Evolutionary conservation across 1,140 invertebrate genomes (phyloP).

Genomic region (Babylonia areolata): DNA sequence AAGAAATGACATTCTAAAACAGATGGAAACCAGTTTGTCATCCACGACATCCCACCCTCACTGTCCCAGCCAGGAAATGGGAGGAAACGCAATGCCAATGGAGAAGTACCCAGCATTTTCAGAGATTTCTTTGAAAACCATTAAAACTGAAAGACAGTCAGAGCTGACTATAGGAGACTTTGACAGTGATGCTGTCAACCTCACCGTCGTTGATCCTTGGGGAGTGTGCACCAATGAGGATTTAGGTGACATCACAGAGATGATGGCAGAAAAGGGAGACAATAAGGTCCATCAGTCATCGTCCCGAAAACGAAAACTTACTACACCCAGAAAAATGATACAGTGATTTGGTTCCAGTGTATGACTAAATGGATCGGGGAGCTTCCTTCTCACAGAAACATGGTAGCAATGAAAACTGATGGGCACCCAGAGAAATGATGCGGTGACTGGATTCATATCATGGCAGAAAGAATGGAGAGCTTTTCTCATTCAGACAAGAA

Average conservation of each 20-base stretch:
- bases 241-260: constrained; percentile 25
- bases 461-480: too few relatives aligned
- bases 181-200: constrained; percentile 16
- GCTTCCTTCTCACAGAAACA: too few relatives aligned
- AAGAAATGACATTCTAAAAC: not conserved
- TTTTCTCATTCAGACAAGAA: too few relatives aligned
- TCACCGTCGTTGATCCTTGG: constrained; percentile 30
- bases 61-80: not conserved
- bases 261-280: constrained; percentile 24
- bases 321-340: constrained; percentile 31
- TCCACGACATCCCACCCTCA: not conserved
- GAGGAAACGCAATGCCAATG: not conserved
- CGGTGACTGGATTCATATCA: not conserved
- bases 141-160: constrained; percentile 1
- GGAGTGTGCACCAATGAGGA: constrained; percentile 32
- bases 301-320: constrained; percentile 30
- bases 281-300: constrained; percentile 22
- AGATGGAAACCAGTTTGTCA: not conserved
- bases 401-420: not conserved
- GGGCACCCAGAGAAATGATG: not conserved
- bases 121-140: not conserved
- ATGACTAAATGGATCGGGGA: too few relatives aligned
- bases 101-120: not conserved
- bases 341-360: constrained; percentile 3
- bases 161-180: not conserved